Base-by-base conservation (phyloP, 2,113 vertebrate species). In the Podilymbus podiceps region DNA sequence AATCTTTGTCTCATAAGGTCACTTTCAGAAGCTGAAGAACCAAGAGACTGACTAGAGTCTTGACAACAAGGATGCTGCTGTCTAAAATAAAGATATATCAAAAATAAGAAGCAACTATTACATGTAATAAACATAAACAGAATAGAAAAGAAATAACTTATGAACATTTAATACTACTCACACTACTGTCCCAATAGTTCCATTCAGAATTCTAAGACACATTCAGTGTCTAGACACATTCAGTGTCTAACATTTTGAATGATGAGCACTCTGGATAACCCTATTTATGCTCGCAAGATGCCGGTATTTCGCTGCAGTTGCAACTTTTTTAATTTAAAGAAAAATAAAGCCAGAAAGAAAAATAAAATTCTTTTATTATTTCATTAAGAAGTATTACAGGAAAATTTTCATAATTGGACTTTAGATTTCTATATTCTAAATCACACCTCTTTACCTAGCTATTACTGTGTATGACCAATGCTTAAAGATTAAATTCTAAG, bases 1-100 rank as follows among this genome's bases (percentile, higher is more conserved):
- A 99, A 99, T 27, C 98, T 98, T 97, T 99, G 99, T 64, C 99
- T 98, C 97, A 98, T 86, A 49, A 97, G 42, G 40, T 99, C 99
- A 58, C 30, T 95, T 46, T 98, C 98, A 59, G 99, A 99, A 92
- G 98, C 88, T 79, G 98, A 98, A 31, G 99, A 99, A 96, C 98
- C 99, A 95, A 96, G 72, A 74, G 98, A 98, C 55, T 98, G 95
- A 85, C 95, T 97, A 25, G 96, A 97, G 38, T 99, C 98, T 78
- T 58, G 98, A 84, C 84, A 97, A 38, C 96, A 58, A 86, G 97
- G 90, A 20, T 76, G 64, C 11, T 98, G 98, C 40, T 98, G 98
- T 94, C 99, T 99, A 96, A 91, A 97, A 95, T 3, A 96, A 84
- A 82, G 56, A 95, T 50, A 53, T 42, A 89, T 73, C 15, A 96